These are phyloP conservation scores for Oasisia sp. DNA, from an alignment of 2,888 invertebrate genomes.

Conservation along the genomic window DNA sequence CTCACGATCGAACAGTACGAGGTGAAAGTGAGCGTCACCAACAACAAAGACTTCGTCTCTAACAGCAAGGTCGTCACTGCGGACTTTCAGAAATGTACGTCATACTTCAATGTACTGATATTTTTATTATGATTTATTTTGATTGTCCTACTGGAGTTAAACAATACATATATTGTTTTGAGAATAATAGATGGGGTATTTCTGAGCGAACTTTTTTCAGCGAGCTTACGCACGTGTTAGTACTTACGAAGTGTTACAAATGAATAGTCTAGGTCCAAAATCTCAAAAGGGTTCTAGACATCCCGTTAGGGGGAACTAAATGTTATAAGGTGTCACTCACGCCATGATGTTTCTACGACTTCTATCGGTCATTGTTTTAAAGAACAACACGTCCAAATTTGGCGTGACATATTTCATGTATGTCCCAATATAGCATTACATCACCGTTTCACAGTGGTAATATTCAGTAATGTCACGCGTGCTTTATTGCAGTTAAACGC, in stretches of 20 bases:
- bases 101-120: neutral
- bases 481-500: neutral
- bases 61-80: neutral
- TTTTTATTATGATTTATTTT: neutral
- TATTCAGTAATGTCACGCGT: neutral
- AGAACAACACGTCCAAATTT: too few relatives aligned
- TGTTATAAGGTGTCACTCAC: too few relatives aligned
- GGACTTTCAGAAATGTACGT: neutral
- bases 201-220: too few relatives aligned
- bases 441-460: neutral
- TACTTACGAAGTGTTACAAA: too few relatives aligned
- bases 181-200: too few relatives aligned
- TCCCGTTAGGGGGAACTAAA: too few relatives aligned
- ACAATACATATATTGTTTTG: too few relatives aligned
- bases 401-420: neutral
- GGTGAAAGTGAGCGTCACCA: neutral
- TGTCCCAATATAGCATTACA: neutral
- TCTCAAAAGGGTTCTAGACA: too few relatives aligned
- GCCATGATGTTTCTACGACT: too few relatives aligned
- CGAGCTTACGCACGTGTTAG: too few relatives aligned
- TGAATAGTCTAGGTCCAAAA: too few relatives aligned
- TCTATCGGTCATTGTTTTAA: too few relatives aligned
- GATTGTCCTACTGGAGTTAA: neutral
- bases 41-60: neutral
- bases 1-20: conserved; percentile 12